Base-by-base conservation (phyloP, 1,140 invertebrate species). In the Drosophila biarmipes region DNA sequence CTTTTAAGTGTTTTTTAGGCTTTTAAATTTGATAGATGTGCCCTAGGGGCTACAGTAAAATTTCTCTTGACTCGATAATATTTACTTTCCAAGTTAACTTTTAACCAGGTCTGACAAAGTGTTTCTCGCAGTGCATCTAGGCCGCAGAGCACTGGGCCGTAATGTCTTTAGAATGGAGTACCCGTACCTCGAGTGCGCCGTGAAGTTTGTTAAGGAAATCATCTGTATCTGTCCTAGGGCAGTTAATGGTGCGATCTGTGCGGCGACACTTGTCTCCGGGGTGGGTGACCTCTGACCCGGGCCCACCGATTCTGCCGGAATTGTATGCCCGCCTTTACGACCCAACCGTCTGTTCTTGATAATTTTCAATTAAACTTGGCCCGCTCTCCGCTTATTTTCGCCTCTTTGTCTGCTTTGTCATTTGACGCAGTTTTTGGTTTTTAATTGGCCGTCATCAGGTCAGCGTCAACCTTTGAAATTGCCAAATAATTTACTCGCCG, bases 391-490 rank as follows among this genome's bases (percentile, higher is more conserved):
- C n/a, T 21, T 56, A 17, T 43, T 68, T 38, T 19, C 35, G 40
- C 40, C 21, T 46, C 24, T 2, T 21, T 62, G 71, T 37, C 40
- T 37, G 55, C 46, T 46, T 37, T 69, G 56, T 78, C 74, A 59
- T 53, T 63, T 64, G 72, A 15, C 45, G 67, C 46, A 57, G 63
- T 73, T 77, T 66, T 81, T 45, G 69, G 45, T 54, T 82, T 73
- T 84, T 84, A 85, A 84, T 84, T 84, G 80, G 66, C 40, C 61
- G 49, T 49, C 61, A 54, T 48, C 76, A 76, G 80, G 80, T 85
- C 71, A 72, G 74, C 69, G 51, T 58, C 58, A 79, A 37, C 74
- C 46, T 73, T 73, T 49, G 59, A 71, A 77, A 85, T 80, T 76
- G 61, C 62, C 51, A 48, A 81, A 81, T 77, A 77, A 77, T 81